Evolutionary conservation across 2,888 invertebrate genomes (phyloP), one percentile per base, ranked within the genome.

Genomic region (Malthinus seriepunctatus): DNA sequence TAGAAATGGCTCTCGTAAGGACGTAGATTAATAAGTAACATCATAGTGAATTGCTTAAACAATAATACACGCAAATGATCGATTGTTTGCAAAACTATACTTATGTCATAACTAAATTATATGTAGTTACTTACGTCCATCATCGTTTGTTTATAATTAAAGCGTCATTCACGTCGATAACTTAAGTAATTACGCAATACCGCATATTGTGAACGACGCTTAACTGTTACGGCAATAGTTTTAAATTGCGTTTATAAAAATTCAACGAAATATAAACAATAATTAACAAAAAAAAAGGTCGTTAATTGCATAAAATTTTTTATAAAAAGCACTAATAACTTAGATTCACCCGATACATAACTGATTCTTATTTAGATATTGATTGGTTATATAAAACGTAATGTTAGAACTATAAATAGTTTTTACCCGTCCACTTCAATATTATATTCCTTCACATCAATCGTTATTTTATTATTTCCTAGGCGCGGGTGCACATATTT

Each of bases 361-460:
- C 23, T 23, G 49, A 53, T 15, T 46, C 53, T 59, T 59, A 54
- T 52, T 52, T 59, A 59, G 59, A 46, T 54, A 59, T 59, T 31
- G 59, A 60, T 60, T 55, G 46, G 54, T 60, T 60, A 38, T 44
- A 55, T 55, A 42, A 58, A 60, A 55, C 47, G 60, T 55, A 60
- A 53, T 46, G 47, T 46, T 56, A 56, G 59, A 53, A 57, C 52
- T 62, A 63, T 59, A 63, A 63, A 63, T 63, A 63, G 59, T 42
- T 63, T 23, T 63, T 57, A 64, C 64, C 64, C 64, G 64, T 64
- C 64, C 64, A 60, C 52, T 60, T 49, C 56, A 53, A 56, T 60
- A 53, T 52, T 60, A 50, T 53, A 60, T 52, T 56, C 50, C 50
- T n/a, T 49, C 52, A 49, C 60, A 12, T 50, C 32, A 56, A 37